A percentile compares a stretch with the other conserved stretches of the same genome.
phyloP scores from a whole-genome alignment of 2,113 vertebrate species.

The Podiceps cristatus region DNA sequence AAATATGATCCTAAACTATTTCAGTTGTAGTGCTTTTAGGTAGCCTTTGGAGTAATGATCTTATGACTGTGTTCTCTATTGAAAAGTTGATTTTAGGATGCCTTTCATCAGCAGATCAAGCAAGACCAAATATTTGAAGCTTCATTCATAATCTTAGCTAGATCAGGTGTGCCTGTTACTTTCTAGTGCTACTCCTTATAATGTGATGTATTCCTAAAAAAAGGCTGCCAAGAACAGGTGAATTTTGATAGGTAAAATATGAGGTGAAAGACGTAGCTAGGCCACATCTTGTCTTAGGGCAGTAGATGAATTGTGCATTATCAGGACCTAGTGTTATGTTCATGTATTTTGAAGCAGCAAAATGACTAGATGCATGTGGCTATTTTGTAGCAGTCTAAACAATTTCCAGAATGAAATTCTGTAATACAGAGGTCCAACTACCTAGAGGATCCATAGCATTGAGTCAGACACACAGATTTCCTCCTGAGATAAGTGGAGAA shows the following conservation, averaged over 20 bases:
- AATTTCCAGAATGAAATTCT: background rate
- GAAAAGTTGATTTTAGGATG: background rate
- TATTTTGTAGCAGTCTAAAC: background rate
- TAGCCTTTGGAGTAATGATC: background rate
- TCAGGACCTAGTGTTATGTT: background rate
- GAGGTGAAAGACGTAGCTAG: background rate
- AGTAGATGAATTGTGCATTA: background rate
- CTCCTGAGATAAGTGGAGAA: background rate
- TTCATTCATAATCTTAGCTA: background rate
- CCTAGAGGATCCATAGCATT: background rate
- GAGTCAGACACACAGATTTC: background rate
- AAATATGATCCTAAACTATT: background rate
- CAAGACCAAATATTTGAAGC: background rate
- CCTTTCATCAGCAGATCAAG: background rate
- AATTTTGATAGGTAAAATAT: background rate
- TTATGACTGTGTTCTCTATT: background rate
- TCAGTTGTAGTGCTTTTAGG: background rate
- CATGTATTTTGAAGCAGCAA: background rate
- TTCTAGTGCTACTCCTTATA: background rate
- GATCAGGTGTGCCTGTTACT: background rate
- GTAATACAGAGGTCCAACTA: background rate
- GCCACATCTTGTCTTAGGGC: background rate
- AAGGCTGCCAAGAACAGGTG: background rate
- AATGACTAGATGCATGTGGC: background rate
- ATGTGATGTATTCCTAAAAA: background rate